Evolutionary conservation across 2,888 invertebrate species (phyloP), one percentile per base, ranked within the genome.

Genomic region (Anagyrus pseudococci): DNA sequence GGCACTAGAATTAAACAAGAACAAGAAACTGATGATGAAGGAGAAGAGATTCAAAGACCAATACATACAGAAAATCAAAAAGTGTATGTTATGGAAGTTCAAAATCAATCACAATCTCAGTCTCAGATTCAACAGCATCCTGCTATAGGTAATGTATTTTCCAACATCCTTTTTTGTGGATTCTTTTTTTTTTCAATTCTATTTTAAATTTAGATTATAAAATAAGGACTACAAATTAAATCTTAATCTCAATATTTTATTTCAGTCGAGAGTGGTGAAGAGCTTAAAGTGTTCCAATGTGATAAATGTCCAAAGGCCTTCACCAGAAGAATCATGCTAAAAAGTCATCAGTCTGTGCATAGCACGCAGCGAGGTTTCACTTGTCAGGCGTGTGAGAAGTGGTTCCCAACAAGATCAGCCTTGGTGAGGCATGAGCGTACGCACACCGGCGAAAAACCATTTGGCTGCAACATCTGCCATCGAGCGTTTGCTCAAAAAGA

Each of bases 401-500:
- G 85, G 83, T 86, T 91, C 74, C 87, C 89, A 10, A 87, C 89
- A 1, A 79, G 84, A 69, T 86, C 88, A 59, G 88, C 88, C n/a
- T 81, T 90, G 26, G 84, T 85, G 43, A 85, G 91, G 0, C 91
- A 92, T 78, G 84, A 84, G 79, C 84, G 89, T 59, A 87, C 87
- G 54, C 91, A 91, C 79, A 87, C 88, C 0, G 89, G 80, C 48
- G 80, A 81, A 54, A 81, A 81, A 69, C 80, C 80, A n/a, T 81
- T 80, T 41, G 78, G 76, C 3, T 81, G 80, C 66, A 81, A 81
- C 47, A 80, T 81, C 50, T 89, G 89, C 70, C 84, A 84, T 44
- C 84, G 86, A 66, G 85, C 85, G 52, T 92, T 92, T 77, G 86
- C 88, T n/a, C 92, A 92, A 80, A 88, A 88, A 59, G 89, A 88